phyloP scores from a whole-genome alignment of 2,113 vertebrate species.

The Psittacus erithacus region DNA sequence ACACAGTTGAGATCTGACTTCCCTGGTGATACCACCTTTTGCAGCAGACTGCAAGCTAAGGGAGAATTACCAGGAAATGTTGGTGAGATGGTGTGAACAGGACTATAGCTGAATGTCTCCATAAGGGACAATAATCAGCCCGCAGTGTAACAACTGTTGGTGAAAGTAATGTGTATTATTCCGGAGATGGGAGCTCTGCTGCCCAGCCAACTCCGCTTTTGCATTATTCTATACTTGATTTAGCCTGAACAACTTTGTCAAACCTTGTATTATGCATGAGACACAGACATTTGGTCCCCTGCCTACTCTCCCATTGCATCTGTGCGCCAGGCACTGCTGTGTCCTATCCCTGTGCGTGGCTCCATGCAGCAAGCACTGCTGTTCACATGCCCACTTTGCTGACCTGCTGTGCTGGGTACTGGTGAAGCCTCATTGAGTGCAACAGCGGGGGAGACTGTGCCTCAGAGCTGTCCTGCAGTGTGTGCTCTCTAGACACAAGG shows the following conservation, averaged over 20 bases:
- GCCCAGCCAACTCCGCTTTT: neutral
- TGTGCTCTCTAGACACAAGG: neutral
- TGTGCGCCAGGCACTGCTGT: neutral
- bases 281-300: neutral
- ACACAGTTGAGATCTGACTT: neutral
- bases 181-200: neutral
- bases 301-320: neutral
- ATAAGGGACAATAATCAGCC: neutral
- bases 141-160: neutral
- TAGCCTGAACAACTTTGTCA: neutral
- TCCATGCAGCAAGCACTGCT: neutral
- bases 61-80: neutral
- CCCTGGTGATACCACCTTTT: neutral
- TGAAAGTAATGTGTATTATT: neutral
- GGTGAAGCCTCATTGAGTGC: neutral
- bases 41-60: neutral
- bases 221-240: neutral
- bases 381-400: neutral
- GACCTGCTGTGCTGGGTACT: neutral
- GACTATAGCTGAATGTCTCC: neutral
- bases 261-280: neutral
- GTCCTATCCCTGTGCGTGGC: accelerated
- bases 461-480: neutral
- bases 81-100: neutral
- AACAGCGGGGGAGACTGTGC: neutral